These are phyloP conservation scores for Thyatira batis DNA, from an alignment of 2,888 invertebrate species.

Conservation along the genomic window DNA sequence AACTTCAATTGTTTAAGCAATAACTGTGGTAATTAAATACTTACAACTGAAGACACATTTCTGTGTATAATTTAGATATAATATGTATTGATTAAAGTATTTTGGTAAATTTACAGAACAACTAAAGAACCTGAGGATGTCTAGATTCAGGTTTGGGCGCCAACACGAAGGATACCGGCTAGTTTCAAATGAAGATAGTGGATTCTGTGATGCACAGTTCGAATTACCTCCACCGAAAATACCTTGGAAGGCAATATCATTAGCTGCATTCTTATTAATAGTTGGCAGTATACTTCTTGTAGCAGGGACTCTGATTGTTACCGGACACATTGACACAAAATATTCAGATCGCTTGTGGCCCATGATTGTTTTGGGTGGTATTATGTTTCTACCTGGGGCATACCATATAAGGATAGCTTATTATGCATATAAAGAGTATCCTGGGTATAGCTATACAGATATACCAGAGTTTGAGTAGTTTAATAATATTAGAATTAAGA, in stretches of 20 bases:
- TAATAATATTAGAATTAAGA: conserved; percentile 9
- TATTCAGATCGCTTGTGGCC: conserved; percentile 95
- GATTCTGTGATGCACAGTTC: conserved; percentile 88
- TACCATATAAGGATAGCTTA: conserved; percentile 95
- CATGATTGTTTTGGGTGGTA: conserved; percentile 90
- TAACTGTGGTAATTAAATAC: no score
- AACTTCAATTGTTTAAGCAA: no score
- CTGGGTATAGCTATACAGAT: conserved; percentile 93
- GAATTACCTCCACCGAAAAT: conserved; percentile 85
- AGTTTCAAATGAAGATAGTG: conserved; percentile 82
- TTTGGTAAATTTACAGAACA: conserved; percentile 56
- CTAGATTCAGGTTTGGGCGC: conserved; percentile 81
- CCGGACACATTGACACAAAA: conserved; percentile 91
- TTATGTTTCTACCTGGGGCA: conserved; percentile 96
- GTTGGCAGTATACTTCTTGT: conserved; percentile 90
- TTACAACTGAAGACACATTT: no score
- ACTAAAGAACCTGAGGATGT: conserved; percentile 71
- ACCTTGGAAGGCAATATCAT: conserved; percentile 91
- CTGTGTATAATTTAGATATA: no score
- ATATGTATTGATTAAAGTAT: no score
- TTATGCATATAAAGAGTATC: conserved; percentile 91
- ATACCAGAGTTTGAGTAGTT: conserved; percentile 91
- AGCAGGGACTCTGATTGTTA: conserved; percentile 89
- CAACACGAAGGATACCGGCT: conserved; percentile 85
- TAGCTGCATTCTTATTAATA: conserved; percentile 89